Percentiles rank a stretch among this genome's conserved stretches.
These are phyloP conservation scores for Babylonia areolata DNA, from an alignment of 1,140 invertebrate genomes.

Conservation along the genomic window DNA sequence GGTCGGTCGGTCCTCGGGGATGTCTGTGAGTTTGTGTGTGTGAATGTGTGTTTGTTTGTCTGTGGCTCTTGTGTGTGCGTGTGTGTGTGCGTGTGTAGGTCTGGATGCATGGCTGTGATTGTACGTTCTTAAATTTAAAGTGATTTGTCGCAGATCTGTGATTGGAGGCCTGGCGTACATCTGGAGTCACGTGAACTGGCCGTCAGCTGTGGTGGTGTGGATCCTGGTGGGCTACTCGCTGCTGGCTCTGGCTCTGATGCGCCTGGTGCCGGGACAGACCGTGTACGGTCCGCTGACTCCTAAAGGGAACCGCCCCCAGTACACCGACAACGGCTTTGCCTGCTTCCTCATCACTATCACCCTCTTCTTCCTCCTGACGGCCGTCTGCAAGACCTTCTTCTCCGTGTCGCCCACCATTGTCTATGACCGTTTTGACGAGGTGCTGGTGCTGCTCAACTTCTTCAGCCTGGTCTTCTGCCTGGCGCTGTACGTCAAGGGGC, in stretches of 20 bases:
- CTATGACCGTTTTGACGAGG: constrained; percentile 77
- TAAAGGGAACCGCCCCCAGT: constrained; percentile 77
- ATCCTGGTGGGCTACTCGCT: constrained; percentile 65
- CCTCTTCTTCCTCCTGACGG: constrained; percentile 68
- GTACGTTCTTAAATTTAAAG: no score
- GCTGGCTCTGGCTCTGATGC: constrained; percentile 68
- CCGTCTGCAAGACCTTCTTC: constrained; percentile 62
- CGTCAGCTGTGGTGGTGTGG: constrained; percentile 52
- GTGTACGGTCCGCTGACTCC: constrained; percentile 77
- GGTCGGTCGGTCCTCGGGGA: no score
- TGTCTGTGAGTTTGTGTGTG: not conserved
- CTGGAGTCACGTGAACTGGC: constrained; percentile 60
- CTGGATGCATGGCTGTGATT: no score
- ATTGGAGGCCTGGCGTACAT: constrained; percentile 55
- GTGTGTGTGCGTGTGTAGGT: no score
- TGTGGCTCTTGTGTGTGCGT: no score
- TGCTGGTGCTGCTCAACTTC: constrained; percentile 78
- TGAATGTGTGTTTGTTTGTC: not conserved
- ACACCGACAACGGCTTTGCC: constrained; percentile 79
- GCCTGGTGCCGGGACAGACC: constrained; percentile 75
- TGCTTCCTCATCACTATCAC: constrained; percentile 77
- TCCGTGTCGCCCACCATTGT: constrained; percentile 71
- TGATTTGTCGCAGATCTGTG: constrained; percentile 35
- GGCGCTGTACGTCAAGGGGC: constrained; percentile 76
- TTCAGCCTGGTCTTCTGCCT: constrained; percentile 78